Conservation (phyloP, 1,140 invertebrate genomes). For the Aphidius ervi region DNA sequence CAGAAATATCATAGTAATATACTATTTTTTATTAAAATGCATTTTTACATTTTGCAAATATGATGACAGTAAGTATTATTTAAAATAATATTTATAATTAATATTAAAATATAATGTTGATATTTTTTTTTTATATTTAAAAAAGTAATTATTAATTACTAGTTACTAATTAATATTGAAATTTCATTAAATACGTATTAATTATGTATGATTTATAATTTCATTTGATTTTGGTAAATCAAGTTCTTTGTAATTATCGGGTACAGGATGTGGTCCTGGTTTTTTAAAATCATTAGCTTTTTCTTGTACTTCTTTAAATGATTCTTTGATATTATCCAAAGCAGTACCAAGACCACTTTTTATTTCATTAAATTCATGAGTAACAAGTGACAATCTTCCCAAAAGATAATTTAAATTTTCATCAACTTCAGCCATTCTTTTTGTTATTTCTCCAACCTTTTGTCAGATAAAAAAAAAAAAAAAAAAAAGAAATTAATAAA, state of each 20-base stretch:
- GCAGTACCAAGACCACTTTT: slow-evolving; percentile 69
- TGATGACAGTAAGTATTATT: no score
- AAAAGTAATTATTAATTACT: no score
- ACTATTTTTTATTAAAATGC: no score
- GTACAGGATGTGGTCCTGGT: slow-evolving; percentile 44
- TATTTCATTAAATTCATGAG: slow-evolving; percentile 82
- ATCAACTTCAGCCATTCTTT: slow-evolving; percentile 75
- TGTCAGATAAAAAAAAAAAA: slow-evolving; percentile 17
- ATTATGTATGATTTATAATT: no score
- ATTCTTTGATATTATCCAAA: slow-evolving; percentile 67
- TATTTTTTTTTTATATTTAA: no score
- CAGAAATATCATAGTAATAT: no score
- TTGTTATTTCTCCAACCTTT: slow-evolving; percentile 72
- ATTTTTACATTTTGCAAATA: no score
- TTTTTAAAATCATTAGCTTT: slow-evolving; percentile 51
- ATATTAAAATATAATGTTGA: no score
- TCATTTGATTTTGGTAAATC: slow-evolving; percentile 28
- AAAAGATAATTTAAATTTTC: slow-evolving; percentile 81
- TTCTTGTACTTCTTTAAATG: slow-evolving; percentile 64
- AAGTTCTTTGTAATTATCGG: slow-evolving; percentile 41
- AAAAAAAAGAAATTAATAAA: slow-evolving; percentile 13
- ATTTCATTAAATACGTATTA: no score
- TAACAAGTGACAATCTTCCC: slow-evolving; percentile 73
- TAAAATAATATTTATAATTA: no score
- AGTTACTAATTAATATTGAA: no score